Conservation (phyloP, 2,797 vertebrate genomes). For the Avahi laniger region DNA sequence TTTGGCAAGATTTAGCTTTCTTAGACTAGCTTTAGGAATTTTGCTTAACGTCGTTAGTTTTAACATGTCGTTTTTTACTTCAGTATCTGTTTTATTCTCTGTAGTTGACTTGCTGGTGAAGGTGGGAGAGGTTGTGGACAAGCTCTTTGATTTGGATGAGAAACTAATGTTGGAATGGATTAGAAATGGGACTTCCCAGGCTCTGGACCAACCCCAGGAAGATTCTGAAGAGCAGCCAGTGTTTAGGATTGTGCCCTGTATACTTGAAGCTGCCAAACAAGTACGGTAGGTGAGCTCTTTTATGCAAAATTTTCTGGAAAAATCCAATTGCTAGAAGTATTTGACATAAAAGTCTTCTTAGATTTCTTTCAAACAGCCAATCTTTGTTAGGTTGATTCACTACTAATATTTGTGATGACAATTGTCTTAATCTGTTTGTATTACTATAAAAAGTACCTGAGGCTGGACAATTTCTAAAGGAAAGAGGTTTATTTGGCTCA, state of each 20-base stretch:
- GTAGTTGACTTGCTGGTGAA: conserved; percentile 95
- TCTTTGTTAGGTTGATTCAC: background rate
- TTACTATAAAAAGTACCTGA: background rate
- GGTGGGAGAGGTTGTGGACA: conserved; percentile 95
- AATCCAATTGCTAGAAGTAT: background rate
- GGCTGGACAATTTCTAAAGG: background rate
- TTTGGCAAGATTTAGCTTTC: background rate
- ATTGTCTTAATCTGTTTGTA: background rate
- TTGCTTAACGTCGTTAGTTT: background rate
- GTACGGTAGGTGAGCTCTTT: conserved; percentile 87
- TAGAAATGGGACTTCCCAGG: conserved; percentile 71
- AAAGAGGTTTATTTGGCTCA: background rate
- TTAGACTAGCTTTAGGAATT: background rate
- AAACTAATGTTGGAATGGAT: conserved; percentile 95
- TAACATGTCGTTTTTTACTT: background rate
- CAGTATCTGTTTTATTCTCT: conserved; percentile 17
- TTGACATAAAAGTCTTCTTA: background rate
- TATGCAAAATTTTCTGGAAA: background rate
- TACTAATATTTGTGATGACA: background rate
- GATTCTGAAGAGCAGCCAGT: conserved; percentile 81
- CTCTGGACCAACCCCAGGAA: conserved; percentile 69
- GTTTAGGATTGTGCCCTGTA: conserved; percentile 87
- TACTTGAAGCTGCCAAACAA: conserved; percentile 95
- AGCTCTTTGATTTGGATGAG: conserved; percentile 96
- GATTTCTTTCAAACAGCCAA: background rate